Evolutionary conservation across 2,113 vertebrate species (phyloP).

Genomic region (Pygathrix nemaeus): DNA sequence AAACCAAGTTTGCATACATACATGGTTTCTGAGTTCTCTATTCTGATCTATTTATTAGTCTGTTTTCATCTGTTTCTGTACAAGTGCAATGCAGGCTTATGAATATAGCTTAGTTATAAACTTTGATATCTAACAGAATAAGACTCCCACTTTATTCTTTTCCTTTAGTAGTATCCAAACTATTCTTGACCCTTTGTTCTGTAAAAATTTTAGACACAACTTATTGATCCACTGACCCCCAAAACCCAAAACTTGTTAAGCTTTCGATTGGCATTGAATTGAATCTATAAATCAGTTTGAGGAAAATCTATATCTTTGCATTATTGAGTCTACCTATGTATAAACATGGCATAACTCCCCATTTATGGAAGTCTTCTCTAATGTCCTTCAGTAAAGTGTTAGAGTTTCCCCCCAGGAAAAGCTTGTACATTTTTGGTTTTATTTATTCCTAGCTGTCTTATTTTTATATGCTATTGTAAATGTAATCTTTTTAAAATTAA

Average conservation of each 20-base stretch:
- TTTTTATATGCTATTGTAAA: neutral
- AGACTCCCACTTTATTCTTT: neutral
- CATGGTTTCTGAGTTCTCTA: neutral
- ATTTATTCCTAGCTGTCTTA: neutral
- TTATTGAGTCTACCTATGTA: neutral
- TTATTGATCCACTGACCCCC: neutral
- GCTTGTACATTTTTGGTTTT: neutral
- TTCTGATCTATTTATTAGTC: neutral
- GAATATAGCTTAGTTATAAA: neutral
- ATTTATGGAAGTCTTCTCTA: neutral
- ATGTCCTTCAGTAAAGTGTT: neutral
- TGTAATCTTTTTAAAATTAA: neutral
- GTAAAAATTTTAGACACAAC: slow-evolving; percentile 11
- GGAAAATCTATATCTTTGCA: neutral
- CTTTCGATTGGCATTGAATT: neutral
- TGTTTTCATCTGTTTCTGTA: neutral
- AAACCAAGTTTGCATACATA: neutral
- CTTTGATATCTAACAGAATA: neutral
- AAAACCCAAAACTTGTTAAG: neutral
- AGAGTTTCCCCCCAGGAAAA: neutral
- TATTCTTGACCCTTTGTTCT: neutral
- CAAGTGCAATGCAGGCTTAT: neutral
- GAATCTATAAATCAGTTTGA: slow-evolving; percentile 15
- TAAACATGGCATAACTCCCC: neutral
- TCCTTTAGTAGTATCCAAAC: neutral